Evolutionary conservation across 1,140 invertebrate species (phyloP).

Genomic region (Drosophila nebulosa): DNA sequence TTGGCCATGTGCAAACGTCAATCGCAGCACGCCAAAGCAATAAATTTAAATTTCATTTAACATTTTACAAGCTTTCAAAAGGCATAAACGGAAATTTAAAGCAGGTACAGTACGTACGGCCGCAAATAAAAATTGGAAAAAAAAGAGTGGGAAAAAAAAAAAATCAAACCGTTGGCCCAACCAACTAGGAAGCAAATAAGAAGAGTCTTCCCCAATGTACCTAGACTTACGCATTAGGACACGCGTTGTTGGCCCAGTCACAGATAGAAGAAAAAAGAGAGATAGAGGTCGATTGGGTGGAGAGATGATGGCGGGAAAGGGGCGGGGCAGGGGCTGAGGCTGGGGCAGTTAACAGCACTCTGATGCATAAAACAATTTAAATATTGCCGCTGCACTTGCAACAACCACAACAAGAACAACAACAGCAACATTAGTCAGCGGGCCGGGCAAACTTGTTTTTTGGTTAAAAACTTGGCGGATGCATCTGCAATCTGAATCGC

Average conservation of each 20-base stretch:
- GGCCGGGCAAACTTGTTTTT: constrained; percentile 53
- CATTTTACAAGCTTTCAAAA: constrained; percentile 78
- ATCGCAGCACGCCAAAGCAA: constrained; percentile 61
- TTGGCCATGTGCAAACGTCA: constrained; percentile 61
- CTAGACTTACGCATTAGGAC: constrained; percentile 68
- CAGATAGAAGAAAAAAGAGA: neutral
- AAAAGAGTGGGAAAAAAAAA: too few species aligned
- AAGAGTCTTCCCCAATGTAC: constrained; percentile 32
- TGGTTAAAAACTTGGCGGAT: constrained; percentile 40
- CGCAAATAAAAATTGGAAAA: constrained; percentile 3
- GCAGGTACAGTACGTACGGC: constrained; percentile 48
- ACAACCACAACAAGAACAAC: constrained; percentile 40
- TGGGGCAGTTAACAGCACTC: constrained; percentile 59
- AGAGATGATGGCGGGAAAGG: neutral
- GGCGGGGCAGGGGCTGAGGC: neutral
- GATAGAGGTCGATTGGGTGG: neutral
- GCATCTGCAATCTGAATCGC: constrained; percentile 76
- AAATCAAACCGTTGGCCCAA: constrained; percentile 53
- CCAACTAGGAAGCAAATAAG: constrained; percentile 71
- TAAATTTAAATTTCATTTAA: constrained; percentile 79
- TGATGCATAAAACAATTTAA: constrained; percentile 78
- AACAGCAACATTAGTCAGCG: constrained; percentile 7
- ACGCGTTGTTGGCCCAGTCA: constrained; percentile 63
- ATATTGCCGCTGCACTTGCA: constrained; percentile 77
- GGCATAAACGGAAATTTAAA: constrained; percentile 77